Evolutionary conservation across 2,797 vertebrate genomes (phyloP).

Genomic region (Tarsius wallacei): DNA sequence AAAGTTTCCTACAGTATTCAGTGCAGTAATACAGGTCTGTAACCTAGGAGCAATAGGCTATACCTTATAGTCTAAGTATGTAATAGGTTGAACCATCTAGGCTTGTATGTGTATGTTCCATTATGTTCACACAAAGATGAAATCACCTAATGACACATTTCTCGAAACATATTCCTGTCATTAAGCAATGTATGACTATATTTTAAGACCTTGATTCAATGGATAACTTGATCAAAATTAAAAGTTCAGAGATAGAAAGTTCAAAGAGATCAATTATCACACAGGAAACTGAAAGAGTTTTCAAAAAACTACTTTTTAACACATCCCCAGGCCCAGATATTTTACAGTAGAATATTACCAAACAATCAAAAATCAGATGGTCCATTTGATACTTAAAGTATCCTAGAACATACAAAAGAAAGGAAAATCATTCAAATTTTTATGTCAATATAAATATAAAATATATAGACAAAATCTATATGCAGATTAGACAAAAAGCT

Average conservation of each 20-base stretch:
- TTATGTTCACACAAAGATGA: background rate
- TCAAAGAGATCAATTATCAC: background rate
- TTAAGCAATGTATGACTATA: background rate
- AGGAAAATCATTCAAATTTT: conserved; percentile 32
- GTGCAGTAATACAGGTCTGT: background rate
- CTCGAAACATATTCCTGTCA: background rate
- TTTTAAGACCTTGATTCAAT: conserved; percentile 23
- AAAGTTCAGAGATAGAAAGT: background rate
- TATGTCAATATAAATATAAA: background rate
- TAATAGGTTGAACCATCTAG: background rate
- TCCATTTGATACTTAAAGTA: background rate
- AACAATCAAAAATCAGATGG: background rate
- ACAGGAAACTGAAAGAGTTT: background rate
- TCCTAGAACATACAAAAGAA: background rate
- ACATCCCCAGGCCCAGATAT: background rate
- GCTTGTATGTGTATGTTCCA: background rate
- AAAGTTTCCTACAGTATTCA: background rate
- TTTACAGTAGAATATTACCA: background rate
- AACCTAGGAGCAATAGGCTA: background rate
- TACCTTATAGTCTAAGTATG: too few relatives aligned
- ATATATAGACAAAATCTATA: conserved; percentile 30
- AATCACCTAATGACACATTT: background rate
- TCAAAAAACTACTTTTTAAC: conserved; percentile 10
- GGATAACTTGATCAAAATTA: background rate
- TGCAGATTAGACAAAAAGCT: background rate